phyloP scores from a whole-genome alignment of 2,888 invertebrate species.

The Cephus sareptanus region DNA sequence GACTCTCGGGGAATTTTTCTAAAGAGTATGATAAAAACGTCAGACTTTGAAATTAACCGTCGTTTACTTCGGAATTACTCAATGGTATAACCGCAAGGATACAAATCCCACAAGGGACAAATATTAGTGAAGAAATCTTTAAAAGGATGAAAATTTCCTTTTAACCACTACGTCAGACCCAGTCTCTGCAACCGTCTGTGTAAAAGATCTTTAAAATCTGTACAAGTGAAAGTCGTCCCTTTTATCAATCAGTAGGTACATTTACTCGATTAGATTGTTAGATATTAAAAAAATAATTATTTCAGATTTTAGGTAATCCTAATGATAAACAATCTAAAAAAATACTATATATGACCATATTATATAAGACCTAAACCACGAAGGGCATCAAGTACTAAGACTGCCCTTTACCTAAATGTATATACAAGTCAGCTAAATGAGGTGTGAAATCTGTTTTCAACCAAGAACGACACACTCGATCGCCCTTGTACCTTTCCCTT shows the following conservation, averaged over 20 bases:
- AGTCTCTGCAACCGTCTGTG: neutral
- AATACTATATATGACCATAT: neutral
- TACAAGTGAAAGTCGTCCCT: neutral
- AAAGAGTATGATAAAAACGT: slow-evolving; percentile 42
- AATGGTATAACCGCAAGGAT: neutral
- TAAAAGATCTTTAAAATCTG: neutral
- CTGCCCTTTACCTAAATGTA: neutral
- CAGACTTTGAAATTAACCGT: slow-evolving; percentile 39
- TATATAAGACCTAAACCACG: neutral
- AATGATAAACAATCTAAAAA: no score
- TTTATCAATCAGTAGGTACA: neutral
- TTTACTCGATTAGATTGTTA: neutral
- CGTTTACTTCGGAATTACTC: neutral
- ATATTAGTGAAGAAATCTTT: neutral
- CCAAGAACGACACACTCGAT: slow-evolving; percentile 32
- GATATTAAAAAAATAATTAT: neutral
- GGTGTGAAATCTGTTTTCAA: slow-evolving; percentile 37
- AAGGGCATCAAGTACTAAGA: neutral
- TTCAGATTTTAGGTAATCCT: neutral
- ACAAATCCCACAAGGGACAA: neutral
- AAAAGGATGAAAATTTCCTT: neutral
- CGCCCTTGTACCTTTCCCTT: slow-evolving; percentile 20
- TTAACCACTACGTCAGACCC: neutral
- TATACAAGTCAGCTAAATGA: slow-evolving; percentile 30
- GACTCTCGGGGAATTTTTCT: slow-evolving; percentile 39